phyloP scores from a whole-genome alignment of 1,140 invertebrate genomes.

The Drosophila pseudoananassae region DNA sequence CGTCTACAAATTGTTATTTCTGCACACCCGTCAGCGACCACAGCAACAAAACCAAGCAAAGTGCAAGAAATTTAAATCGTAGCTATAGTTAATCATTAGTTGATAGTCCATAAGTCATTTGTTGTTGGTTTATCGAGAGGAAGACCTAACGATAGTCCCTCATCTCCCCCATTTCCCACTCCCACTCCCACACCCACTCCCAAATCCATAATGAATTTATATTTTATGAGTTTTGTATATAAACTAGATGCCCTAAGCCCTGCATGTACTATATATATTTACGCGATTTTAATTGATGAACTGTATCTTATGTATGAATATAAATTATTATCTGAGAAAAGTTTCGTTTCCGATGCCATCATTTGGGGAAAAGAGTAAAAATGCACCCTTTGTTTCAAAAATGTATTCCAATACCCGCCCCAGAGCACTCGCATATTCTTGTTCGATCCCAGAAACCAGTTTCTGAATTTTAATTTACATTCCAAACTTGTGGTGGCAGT shows the following conservation, averaged over 20 bases:
- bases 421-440: constrained; percentile 22
- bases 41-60: constrained; percentile 41
- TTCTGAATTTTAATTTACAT: constrained; percentile 41
- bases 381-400: constrained; percentile 8
- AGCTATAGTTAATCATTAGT: constrained; percentile 57
- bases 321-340: constrained; percentile 48
- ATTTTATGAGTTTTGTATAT: constrained; percentile 44
- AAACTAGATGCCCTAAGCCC: constrained; percentile 45
- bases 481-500: constrained; percentile 35
- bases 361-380: background rate
- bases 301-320: constrained; percentile 50
- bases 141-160: constrained; percentile 69
- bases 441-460: constrained; percentile 28
- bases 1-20: constrained; percentile 71
- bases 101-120: constrained; percentile 60
- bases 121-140: constrained; percentile 71
- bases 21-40: constrained; percentile 61
- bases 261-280: constrained; percentile 47
- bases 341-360: background rate
- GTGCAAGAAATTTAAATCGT: constrained; percentile 65
- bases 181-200: background rate
- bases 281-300: constrained; percentile 41
- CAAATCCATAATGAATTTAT: constrained; percentile 47
- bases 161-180: constrained; percentile 6
- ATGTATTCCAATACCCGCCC: background rate